These are phyloP conservation scores for Microchrysa polita DNA, from an alignment of 2,888 invertebrate species.

Conservation along the genomic window DNA sequence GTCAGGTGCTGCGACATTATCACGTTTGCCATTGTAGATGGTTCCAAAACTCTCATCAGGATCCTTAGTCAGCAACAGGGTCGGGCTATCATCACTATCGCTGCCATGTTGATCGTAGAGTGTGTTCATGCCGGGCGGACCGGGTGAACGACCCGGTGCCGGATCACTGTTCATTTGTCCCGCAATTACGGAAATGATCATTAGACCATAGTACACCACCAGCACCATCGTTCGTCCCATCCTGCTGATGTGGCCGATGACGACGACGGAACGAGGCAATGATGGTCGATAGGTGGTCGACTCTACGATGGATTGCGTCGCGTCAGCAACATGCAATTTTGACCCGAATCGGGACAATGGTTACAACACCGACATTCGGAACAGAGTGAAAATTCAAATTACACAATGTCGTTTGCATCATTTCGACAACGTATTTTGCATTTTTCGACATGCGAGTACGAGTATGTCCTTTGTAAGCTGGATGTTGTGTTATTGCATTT, in stretches of 20 bases:
- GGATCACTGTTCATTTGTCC: slow-evolving; percentile 70
- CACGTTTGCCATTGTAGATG: slow-evolving; percentile 49
- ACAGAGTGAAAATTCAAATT: background rate
- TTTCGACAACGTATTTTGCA: background rate
- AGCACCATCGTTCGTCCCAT: slow-evolving; percentile 31
- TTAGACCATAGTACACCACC: slow-evolving; percentile 34
- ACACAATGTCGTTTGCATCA: background rate
- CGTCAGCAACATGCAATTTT: background rate
- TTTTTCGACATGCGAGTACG: no score
- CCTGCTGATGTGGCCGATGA: background rate
- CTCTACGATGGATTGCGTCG: slow-evolving; percentile 1
- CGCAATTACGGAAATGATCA: slow-evolving; percentile 51
- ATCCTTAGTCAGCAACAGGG: slow-evolving; percentile 41
- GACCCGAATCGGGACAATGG: background rate
- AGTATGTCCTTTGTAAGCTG: no score
- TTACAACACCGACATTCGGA: background rate
- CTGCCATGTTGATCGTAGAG: slow-evolving; percentile 36
- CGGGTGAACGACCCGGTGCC: slow-evolving; percentile 74
- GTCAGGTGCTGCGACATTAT: slow-evolving; percentile 43
- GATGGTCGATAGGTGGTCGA: no score
- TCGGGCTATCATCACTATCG: slow-evolving; percentile 37
- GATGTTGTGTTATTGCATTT: no score
- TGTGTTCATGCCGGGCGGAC: slow-evolving; percentile 65
- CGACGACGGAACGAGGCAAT: no score
- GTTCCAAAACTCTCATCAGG: slow-evolving; percentile 33